A percentile compares a stretch with the other conserved stretches of the same genome.
phyloP scores from a whole-genome alignment of 2,113 vertebrate species.

The Romanogobio albipinnatus region DNA sequence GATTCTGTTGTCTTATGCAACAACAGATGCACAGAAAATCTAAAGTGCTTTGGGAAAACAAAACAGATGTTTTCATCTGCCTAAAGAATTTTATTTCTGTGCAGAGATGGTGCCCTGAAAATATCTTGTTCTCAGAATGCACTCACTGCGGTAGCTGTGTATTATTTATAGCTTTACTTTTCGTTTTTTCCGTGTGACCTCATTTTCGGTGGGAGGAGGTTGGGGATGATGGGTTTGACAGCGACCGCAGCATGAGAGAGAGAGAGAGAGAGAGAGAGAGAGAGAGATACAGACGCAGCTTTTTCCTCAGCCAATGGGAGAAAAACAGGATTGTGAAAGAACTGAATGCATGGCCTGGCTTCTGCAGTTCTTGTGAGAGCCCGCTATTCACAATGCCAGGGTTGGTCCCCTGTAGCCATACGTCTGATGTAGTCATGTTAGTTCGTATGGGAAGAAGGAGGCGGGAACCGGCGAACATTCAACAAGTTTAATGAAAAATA shows the following conservation, averaged over 20 bases:
- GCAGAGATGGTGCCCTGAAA: constrained; percentile 39
- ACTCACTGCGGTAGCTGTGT: constrained; percentile 40
- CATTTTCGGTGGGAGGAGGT: constrained; percentile 46
- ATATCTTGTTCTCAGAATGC: constrained; percentile 55
- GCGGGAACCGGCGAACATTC: too few relatives aligned
- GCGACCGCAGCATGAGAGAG: constrained; percentile 27
- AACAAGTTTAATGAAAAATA: too few relatives aligned
- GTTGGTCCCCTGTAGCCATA: neutral
- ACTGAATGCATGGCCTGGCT: neutral
- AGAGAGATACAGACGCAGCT: neutral
- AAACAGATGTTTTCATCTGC: constrained; percentile 9
- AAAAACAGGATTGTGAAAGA: neutral
- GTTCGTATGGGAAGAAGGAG: too few relatives aligned
- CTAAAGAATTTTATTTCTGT: constrained; percentile 29
- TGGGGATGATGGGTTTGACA: constrained; percentile 59
- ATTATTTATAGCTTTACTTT: constrained; percentile 63
- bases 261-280: constrained; percentile 42
- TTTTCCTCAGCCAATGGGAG: neutral
- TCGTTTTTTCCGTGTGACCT: constrained; percentile 58
- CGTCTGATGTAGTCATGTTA: too few relatives aligned
- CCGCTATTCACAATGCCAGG: neutral
- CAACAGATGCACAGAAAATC: neutral
- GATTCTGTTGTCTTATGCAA: constrained; percentile 28
- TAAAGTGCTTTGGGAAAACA: constrained; percentile 4
- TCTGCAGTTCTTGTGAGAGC: neutral